Evolutionary conservation across 2,797 vertebrate species (phyloP).

Genomic region (Clarias platycephalus): DNA sequence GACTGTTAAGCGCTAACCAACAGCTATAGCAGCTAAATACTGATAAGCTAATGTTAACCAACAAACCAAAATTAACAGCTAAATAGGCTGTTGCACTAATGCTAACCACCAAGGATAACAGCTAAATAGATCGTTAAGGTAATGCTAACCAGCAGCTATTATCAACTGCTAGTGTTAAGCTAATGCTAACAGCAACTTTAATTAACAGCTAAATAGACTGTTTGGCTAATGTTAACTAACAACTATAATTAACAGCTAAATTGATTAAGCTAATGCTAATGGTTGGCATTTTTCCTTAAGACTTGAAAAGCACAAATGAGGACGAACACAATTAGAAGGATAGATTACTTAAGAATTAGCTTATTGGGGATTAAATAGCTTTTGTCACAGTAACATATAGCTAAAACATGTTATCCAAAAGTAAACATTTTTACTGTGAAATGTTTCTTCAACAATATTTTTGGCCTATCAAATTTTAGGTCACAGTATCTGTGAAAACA

Average conservation of each 20-base stretch:
- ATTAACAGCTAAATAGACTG: not conserved
- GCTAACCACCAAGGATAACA: not conserved
- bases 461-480: not conserved
- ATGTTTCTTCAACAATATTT: not conserved
- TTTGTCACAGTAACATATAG: not conserved
- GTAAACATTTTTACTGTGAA: not conserved
- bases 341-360: not conserved
- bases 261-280: not conserved
- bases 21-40: not conserved
- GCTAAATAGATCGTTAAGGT: not conserved
- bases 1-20: not conserved
- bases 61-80: not conserved
- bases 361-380: not conserved
- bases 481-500: conserved; percentile 8
- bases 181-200: not conserved
- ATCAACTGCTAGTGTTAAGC: not conserved
- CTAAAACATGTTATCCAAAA: not conserved
- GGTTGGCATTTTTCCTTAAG: not conserved
- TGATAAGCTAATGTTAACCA: not conserved
- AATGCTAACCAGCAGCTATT: not conserved
- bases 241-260: not conserved
- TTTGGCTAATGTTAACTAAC: not conserved
- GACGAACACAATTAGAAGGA: not conserved
- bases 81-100: not conserved
- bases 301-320: not conserved